Percentiles rank a stretch among this genome's conserved stretches.
Conservation (phyloP, 2,113 vertebrate species). For the Sinocyclocheilus rhinocerous region DNA sequence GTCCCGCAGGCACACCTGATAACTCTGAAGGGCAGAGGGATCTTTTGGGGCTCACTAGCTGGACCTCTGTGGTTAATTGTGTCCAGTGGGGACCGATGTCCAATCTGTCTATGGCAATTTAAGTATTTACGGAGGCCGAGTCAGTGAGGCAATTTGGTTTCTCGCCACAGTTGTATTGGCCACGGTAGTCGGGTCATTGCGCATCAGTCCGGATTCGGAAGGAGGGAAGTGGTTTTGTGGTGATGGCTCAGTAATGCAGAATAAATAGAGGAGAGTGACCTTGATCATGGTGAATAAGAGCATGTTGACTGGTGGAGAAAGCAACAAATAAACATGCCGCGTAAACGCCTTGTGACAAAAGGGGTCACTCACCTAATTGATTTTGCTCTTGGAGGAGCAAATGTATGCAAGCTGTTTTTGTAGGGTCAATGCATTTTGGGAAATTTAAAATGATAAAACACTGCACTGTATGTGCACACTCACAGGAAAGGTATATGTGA, state of each 20-base stretch:
- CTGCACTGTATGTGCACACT: too few relatives aligned
- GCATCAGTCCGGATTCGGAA: conserved; percentile 10
- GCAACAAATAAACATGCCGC: neutral
- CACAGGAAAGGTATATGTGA: too few relatives aligned
- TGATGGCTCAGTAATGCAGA: conserved; percentile 17
- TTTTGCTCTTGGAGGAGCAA: conserved; percentile 41
- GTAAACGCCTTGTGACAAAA: conserved; percentile 29
- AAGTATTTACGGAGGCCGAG: conserved; percentile 43
- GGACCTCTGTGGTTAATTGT: conserved; percentile 53
- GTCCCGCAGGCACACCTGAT: conserved; percentile 58
- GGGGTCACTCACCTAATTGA: conserved; percentile 46
- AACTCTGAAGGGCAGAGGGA: conserved; percentile 52
- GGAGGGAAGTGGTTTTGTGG: neutral
- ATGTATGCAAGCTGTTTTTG: conserved; percentile 38
- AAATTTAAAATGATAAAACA: neutral
- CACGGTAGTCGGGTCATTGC: conserved; percentile 16
- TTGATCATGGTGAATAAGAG: conserved; percentile 45
- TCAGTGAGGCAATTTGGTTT: conserved; percentile 48
- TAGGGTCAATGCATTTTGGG: conserved; percentile 17
- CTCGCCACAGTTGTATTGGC: neutral
- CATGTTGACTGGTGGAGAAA: conserved; percentile 23
- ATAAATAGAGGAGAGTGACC: conserved; percentile 49
- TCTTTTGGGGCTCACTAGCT: conserved; percentile 43
- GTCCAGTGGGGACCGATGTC: conserved; percentile 43
- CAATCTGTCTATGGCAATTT: conserved; percentile 38